Evolutionary conservation across 92 coral and sea anemone species (phyloP).

Genomic region (Zoanthus gigantus): DNA sequence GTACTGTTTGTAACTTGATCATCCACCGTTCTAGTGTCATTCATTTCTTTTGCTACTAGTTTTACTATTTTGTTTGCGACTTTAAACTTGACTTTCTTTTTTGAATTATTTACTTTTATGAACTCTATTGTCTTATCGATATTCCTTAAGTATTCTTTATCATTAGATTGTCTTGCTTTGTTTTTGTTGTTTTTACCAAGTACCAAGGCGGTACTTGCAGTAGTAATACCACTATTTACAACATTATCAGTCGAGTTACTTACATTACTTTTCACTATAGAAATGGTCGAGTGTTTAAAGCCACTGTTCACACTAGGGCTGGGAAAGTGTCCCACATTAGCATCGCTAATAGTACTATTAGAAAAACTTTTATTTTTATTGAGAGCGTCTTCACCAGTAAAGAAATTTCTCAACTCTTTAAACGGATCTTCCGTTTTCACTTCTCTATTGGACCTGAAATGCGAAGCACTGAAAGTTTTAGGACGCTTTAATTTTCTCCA

Average conservation of each 20-base stretch:
- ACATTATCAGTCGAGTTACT: neutral
- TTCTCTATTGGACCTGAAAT: neutral
- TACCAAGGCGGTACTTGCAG: neutral
- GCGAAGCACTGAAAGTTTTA: neutral
- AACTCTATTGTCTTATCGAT: neutral
- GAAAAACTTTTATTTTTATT: neutral
- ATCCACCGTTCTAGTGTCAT: neutral
- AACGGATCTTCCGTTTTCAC: constrained; percentile 29
- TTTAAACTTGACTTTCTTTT: constrained; percentile 8
- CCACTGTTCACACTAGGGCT: neutral
- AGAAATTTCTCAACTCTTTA: constrained; percentile 34
- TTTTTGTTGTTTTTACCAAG: neutral
- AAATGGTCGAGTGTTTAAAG: neutral
- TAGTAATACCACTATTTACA: neutral
- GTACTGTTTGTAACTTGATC: neutral
- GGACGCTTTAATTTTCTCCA: neutral
- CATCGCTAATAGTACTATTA: neutral
- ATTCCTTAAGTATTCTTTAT: neutral
- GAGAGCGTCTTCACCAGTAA: neutral
- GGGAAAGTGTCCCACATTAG: neutral
- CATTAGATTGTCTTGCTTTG: neutral
- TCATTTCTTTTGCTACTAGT: neutral
- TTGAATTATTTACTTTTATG: neutral
- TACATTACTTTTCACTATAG: neutral
- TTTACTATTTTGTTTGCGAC: neutral